phyloP scores from a whole-genome alignment of 1,140 invertebrate species.

The Philotrypesis tridentata region DNA sequence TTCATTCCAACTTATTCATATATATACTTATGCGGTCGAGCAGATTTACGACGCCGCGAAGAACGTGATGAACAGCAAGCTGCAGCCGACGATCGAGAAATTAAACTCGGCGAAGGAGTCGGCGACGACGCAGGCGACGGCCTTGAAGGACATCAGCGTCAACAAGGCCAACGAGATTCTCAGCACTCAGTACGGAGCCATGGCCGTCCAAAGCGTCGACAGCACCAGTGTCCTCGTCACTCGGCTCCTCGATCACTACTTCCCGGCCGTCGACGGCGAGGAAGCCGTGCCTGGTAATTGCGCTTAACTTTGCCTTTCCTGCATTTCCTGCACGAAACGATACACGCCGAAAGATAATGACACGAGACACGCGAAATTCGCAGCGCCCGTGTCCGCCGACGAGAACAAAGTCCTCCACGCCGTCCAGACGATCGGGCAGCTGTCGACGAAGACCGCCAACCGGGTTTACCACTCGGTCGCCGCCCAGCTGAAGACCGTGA shows the following conservation, averaged over 20 bases:
- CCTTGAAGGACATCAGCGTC: constrained; percentile 81
- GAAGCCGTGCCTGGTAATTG: constrained; percentile 72
- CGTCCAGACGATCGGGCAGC: constrained; percentile 82
- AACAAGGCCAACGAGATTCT: constrained; percentile 83
- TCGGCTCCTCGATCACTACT: constrained; percentile 80
- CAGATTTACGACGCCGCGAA: constrained; percentile 83
- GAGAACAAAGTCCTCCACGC: constrained; percentile 82
- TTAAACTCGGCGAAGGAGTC: constrained; percentile 75
- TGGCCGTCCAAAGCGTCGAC: constrained; percentile 80
- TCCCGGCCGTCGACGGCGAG: constrained; percentile 77
- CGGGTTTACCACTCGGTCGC: constrained; percentile 82
- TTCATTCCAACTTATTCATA: neutral
- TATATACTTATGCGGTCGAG: no score
- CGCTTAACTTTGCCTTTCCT: neutral
- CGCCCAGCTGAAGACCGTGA: constrained; percentile 78
- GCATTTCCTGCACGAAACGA: no score
- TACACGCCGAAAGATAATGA: no score
- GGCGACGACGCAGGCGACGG: constrained; percentile 78
- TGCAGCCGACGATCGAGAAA: constrained; percentile 79
- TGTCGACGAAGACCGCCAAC: constrained; percentile 82
- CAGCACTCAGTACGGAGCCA: constrained; percentile 79
- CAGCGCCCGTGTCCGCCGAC: constrained; percentile 76
- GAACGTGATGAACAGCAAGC: constrained; percentile 77
- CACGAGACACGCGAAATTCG: constrained; percentile 47
- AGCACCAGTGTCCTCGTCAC: constrained; percentile 79